Percentiles rank a stretch among this genome's conserved stretches.
phyloP scores from a whole-genome alignment of 2,797 vertebrate genomes.

The Myiotriccus ornatus region DNA sequence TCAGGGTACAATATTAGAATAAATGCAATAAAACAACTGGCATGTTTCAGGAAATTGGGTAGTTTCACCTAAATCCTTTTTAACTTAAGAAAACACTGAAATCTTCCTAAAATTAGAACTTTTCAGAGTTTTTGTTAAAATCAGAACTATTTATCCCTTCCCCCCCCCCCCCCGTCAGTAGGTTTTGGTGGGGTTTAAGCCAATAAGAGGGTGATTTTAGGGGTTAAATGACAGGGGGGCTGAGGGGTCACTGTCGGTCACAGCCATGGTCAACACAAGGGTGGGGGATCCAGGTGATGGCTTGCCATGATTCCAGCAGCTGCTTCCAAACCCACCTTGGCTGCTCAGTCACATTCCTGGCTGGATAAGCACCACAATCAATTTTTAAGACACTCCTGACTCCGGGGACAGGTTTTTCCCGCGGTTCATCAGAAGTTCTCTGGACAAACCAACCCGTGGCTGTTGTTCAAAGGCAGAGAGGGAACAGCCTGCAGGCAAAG shows the following conservation, averaged over 20 bases:
- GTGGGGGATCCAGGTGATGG: background rate
- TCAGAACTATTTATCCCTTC: background rate
- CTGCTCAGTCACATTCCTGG: background rate
- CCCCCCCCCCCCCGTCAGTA: too few relatives aligned
- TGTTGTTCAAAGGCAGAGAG: rapidly evolving
- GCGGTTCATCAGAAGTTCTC: background rate
- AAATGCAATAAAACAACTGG: background rate
- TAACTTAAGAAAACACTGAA: background rate
- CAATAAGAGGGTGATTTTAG: background rate
- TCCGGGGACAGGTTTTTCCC: background rate
- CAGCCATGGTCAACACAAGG: rapidly evolving
- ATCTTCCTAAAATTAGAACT: background rate
- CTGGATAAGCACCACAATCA: background rate
- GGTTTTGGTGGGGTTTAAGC: background rate
- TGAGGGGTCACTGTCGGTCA: background rate
- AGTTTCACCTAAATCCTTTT: background rate
- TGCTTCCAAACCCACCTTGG: background rate
- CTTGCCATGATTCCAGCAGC: rapidly evolving
- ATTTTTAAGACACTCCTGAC: background rate
- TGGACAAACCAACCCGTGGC: background rate
- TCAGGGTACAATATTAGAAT: background rate
- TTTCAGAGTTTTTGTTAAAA: background rate
- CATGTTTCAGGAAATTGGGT: background rate
- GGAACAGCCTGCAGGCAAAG: background rate
- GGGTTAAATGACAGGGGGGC: background rate